These are phyloP conservation scores for Suillia variegata DNA, from an alignment of 2,888 invertebrate genomes.

Conservation along the genomic window DNA sequence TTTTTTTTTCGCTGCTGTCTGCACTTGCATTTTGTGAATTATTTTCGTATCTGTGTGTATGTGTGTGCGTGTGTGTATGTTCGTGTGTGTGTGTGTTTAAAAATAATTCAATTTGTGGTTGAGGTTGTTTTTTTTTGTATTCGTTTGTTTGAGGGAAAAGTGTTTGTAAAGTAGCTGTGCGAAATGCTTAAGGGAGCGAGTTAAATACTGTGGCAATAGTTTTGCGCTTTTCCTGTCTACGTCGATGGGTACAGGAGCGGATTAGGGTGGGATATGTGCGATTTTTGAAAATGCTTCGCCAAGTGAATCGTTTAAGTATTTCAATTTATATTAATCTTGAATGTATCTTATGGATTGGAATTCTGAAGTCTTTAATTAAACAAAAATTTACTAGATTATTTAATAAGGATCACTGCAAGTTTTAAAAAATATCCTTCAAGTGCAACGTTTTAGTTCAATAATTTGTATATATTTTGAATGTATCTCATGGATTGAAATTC, in stretches of 20 bases:
- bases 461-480: no score
- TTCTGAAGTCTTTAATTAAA: no score
- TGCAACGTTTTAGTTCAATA: no score
- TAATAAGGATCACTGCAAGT: no score
- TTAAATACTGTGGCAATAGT: slow-evolving; percentile 8
- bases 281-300: neutral
- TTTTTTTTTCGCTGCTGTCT: neutral
- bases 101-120: slow-evolving; percentile 20
- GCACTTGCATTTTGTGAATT: slow-evolving; percentile 16
- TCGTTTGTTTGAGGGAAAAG: slow-evolving; percentile 1
- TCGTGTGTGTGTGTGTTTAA: slow-evolving; percentile 8
- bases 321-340: no score
- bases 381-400: no score
- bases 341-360: no score
- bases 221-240: neutral
- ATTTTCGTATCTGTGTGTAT: neutral
- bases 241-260: neutral
- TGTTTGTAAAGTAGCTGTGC: slow-evolving; percentile 6
- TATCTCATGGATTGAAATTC: no score
- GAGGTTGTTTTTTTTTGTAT: no score
- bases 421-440: no score
- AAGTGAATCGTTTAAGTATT: neutral
- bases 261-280: neutral
- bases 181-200: slow-evolving; percentile 3
- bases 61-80: neutral